A percentile compares a stretch with the other conserved stretches of the same genome.
Evolutionary conservation across 1,140 invertebrate genomes (phyloP).

Genomic region (Heliconius hermathena): DNA sequence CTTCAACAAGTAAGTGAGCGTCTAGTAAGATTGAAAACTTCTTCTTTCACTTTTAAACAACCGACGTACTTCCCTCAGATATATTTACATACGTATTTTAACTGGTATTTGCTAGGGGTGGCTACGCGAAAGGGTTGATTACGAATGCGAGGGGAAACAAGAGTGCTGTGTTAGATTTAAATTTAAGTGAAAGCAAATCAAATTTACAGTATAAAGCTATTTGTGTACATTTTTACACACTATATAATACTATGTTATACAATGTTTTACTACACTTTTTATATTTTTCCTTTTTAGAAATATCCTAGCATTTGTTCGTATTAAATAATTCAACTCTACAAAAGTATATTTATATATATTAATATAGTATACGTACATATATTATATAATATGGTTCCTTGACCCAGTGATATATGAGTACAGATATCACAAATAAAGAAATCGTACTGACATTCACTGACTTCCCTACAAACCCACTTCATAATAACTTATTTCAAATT

Average conservation of each 20-base stretch:
- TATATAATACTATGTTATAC: no score
- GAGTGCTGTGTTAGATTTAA: slow-evolving; percentile 16
- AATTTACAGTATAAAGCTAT: background rate
- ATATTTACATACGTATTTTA: slow-evolving; percentile 5
- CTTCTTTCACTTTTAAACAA: background rate
- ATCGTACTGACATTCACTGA: slow-evolving; percentile 35
- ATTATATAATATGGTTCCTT: slow-evolving; percentile 19
- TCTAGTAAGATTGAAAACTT: slow-evolving; percentile 1
- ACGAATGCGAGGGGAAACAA: slow-evolving; percentile 11
- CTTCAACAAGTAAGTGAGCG: background rate
- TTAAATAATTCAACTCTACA: no score
- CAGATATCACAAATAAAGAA: slow-evolving; percentile 36
- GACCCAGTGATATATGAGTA: slow-evolving; percentile 30
- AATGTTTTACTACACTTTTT: no score
- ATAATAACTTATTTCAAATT: slow-evolving; percentile 46
- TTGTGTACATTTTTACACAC: background rate
- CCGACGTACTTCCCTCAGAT: background rate
- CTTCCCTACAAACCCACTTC: slow-evolving; percentile 43
- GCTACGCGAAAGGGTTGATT: slow-evolving; percentile 5
- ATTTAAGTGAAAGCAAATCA: slow-evolving; percentile 3
- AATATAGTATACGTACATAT: background rate
- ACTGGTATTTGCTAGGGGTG: slow-evolving; percentile 8
- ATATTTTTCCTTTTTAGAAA: no score
- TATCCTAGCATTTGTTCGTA: no score
- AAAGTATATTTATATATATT: no score